Base-by-base conservation (phyloP, 2,888 invertebrate species). In the Cabera pusaria region DNA sequence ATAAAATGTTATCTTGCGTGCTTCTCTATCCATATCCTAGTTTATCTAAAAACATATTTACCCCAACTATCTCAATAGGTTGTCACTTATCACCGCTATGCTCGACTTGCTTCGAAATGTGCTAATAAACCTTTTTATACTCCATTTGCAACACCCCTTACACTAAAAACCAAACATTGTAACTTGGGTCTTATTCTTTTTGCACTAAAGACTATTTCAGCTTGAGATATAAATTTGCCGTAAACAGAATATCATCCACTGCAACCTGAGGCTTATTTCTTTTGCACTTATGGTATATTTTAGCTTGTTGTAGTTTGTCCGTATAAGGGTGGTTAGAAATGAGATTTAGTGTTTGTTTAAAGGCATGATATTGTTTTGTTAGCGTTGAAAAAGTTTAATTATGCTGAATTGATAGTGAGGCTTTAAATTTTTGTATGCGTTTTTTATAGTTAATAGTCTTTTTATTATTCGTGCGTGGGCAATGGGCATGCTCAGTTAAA, bases 121-220 rank as follows among this genome's bases (percentile, higher is more conserved):
- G 75, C 79, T 82, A 81, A 82, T 83, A 83, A 83, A 82, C 77
- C 79, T 76, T 82, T 80, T 77, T 75, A 64, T 72, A 61, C 65
- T 54, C 54, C 63, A 60, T 57, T 54, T 61, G 49, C 33, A 16
- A 50, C 61, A 60, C 62, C 69, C 70, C 54, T 57, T 57, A 27
- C n/a, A n/a, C n/a, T n/a, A 31, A 6, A 38, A 49, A 5, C 9
- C 7, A 5, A 60, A 34, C 6, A 35, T 44, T 12, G 28, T 16
- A 57, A 35, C 22, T 24, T 21, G 5, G 10, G 50, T 54, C 43
- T 36, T 64, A 52, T 10, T 4, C 0, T 0, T 0, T 18, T 1
- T 0, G 0, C 0, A 1, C 7, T 35, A 38, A 36, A 19, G 21
- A n/a, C n/a, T n/a, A n/a, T n/a, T n/a, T n/a, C n/a, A n/a, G n/a